These are phyloP conservation scores for Hydrozoanthus gracilis DNA, from an alignment of 92 coral and sea anemone species.

Conservation along the genomic window DNA sequence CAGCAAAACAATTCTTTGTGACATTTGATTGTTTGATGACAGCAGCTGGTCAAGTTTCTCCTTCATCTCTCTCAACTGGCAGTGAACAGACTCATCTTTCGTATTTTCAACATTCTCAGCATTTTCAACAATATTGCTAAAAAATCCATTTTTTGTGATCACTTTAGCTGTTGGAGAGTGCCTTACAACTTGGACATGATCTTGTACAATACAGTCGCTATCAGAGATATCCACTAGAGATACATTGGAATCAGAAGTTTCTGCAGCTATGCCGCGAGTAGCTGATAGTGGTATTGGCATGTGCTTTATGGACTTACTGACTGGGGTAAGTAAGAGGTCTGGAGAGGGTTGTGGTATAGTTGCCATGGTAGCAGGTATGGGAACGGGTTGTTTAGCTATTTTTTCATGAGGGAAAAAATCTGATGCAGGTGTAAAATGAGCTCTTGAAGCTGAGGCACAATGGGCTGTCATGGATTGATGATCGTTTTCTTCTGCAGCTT, in stretches of 20 bases:
- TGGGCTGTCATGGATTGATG: neutral
- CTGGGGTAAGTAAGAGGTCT: constrained; percentile 78
- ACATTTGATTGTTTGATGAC: constrained; percentile 81
- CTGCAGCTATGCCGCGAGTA: constrained; percentile 16
- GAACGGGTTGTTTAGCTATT: constrained; percentile 39
- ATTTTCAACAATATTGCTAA: neutral
- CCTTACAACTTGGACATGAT: constrained; percentile 25
- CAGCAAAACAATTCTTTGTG: constrained; percentile 85
- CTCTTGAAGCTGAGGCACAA: constrained; percentile 27
- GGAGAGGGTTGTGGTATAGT: constrained; percentile 76
- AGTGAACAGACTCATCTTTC: constrained; percentile 49
- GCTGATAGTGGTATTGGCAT: constrained; percentile 69
- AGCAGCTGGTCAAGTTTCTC: constrained; percentile 70
- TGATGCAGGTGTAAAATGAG: neutral
- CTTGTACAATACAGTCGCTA: constrained; percentile 12
- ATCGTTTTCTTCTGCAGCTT: neutral
- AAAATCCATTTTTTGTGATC: neutral
- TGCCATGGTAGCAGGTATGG: constrained; percentile 74
- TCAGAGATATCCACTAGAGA: constrained; percentile 15
- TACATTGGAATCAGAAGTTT: constrained; percentile 1
- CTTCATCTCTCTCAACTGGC: constrained; percentile 58
- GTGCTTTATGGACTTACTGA: constrained; percentile 46
- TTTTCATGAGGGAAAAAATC: neutral
- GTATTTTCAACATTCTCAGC: neutral
- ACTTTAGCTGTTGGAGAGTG: neutral